Evolutionary conservation across 2,113 vertebrate species (phyloP).

Genomic region (Limanda limanda): DNA sequence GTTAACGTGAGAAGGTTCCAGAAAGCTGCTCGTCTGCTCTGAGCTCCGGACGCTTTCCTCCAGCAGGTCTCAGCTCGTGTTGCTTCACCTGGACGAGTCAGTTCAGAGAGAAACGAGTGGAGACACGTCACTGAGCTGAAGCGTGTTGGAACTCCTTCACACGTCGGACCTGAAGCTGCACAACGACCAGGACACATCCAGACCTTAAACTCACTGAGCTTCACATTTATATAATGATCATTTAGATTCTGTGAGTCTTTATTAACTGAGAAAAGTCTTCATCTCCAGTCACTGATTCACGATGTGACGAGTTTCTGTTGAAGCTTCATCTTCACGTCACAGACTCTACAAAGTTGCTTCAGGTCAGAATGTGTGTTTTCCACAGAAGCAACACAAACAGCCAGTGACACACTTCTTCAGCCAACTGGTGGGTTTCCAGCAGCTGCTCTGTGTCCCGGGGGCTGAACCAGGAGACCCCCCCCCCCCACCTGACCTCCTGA

Average conservation of each 20-base stretch:
- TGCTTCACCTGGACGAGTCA: slow-evolving; percentile 57
- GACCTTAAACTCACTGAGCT: no score
- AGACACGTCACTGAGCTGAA: slow-evolving; percentile 7
- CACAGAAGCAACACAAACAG: not conserved
- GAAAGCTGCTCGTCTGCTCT: no score
- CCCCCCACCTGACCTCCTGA: slow-evolving; percentile 36
- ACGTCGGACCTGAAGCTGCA: not conserved
- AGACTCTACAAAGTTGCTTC: not conserved
- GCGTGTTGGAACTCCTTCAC: not conserved
- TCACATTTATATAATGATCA: no score
- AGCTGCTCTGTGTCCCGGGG: slow-evolving; percentile 56
- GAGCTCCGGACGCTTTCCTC: no score
- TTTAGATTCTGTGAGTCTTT: no score
- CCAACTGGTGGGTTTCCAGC: not conserved
- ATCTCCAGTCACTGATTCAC: no score
- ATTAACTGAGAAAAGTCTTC: no score
- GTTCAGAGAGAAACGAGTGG: slow-evolving; percentile 46
- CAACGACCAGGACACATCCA: no score
- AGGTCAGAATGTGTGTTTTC: slow-evolving; percentile 7
- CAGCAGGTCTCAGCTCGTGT: slow-evolving; percentile 2
- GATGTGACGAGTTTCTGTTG: no score
- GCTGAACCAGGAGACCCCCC: slow-evolving; percentile 26
- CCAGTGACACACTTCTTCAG: slow-evolving; percentile 19
- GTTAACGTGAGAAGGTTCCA: no score
- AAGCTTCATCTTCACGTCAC: no score